These are phyloP conservation scores for Semaprochilodus insignis DNA, from an alignment of 2,797 vertebrate genomes.

Conservation along the genomic window DNA sequence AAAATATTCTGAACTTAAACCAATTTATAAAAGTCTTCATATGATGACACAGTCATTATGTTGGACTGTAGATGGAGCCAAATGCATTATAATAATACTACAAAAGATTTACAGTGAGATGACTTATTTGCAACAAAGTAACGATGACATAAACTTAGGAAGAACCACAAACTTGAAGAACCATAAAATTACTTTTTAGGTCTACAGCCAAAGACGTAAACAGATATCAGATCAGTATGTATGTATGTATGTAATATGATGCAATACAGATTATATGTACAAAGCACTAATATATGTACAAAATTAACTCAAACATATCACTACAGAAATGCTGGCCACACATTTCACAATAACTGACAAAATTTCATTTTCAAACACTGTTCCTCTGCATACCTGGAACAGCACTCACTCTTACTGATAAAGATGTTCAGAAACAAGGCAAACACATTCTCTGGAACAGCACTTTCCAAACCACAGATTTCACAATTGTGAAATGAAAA, in stretches of 20 bases:
- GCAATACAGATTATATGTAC: neutral
- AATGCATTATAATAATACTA: constrained; percentile 14
- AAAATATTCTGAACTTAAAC: too few species aligned
- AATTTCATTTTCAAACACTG: neutral
- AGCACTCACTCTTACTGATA: constrained; percentile 9
- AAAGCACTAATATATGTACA: neutral
- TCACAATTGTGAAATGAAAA: neutral
- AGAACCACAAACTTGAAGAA: too few species aligned
- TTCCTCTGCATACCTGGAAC: neutral
- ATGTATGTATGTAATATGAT: too few species aligned
- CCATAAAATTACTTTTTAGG: neutral
- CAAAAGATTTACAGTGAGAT: neutral
- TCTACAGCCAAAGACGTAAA: neutral
- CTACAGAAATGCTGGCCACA: too few species aligned
- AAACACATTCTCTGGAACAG: constrained; percentile 10
- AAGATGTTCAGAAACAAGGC: neutral
- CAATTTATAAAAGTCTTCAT: too few species aligned
- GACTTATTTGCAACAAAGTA: neutral
- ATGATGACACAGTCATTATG: neutral
- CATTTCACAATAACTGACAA: neutral
- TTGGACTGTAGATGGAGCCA: constrained; percentile 59
- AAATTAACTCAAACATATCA: neutral
- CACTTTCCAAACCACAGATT: neutral
- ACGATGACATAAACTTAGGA: neutral
- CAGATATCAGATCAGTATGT: too few species aligned